These are phyloP conservation scores for Xestia sexstrigata DNA, from an alignment of 2,888 invertebrate genomes.

Conservation along the genomic window DNA sequence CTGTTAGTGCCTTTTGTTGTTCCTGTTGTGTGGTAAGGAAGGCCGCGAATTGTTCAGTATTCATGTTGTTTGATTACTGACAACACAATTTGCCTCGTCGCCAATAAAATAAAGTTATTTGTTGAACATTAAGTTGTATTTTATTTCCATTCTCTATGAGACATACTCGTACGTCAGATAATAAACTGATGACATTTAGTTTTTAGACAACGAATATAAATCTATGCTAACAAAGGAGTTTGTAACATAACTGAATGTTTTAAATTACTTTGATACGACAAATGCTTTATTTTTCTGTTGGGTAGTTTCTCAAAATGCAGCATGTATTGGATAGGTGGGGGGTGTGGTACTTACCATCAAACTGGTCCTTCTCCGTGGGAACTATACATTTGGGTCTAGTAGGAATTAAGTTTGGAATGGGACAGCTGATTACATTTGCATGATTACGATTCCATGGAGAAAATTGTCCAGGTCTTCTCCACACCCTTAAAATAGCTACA, in stretches of 20 bases:
- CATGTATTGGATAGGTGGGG: background rate
- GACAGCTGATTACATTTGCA: background rate
- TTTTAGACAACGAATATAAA: no score
- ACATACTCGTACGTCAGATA: no score
- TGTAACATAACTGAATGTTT: conserved; percentile 27
- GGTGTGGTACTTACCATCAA: background rate
- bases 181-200: no score
- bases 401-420: background rate
- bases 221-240: no score
- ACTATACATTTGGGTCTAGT: background rate
- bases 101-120: no score
- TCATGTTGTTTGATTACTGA: no score
- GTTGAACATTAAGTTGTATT: no score
- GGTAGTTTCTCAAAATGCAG: background rate
- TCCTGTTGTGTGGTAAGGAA: no score
- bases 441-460: background rate
- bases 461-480: background rate
- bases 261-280: background rate
- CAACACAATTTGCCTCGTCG: no score
- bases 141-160: no score
- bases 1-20: no score
- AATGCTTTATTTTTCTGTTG: background rate
- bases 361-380: background rate
- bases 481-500: background rate
- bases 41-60: no score